phyloP scores from a whole-genome alignment of 2,888 invertebrate species.

The Sinhomidia bicolor region DNA sequence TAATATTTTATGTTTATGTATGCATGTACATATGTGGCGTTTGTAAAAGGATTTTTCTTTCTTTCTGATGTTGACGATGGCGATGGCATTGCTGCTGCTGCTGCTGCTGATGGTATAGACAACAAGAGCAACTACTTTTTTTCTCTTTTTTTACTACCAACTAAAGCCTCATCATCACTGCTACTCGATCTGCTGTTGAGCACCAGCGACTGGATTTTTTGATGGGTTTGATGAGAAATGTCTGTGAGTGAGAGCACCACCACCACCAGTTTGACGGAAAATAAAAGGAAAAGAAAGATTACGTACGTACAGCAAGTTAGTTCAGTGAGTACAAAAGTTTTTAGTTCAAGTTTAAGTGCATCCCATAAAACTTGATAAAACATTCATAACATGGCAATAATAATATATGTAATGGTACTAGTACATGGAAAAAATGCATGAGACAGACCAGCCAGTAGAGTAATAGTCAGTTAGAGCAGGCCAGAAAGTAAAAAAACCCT shows the following conservation, averaged over 20 bases:
- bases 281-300: constrained; percentile 47
- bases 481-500: neutral
- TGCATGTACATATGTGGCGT: neutral
- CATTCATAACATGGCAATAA: constrained; percentile 74
- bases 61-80: neutral
- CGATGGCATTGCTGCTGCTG: neutral
- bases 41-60: constrained; percentile 12
- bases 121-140: constrained; percentile 36
- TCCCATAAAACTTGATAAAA: constrained; percentile 75
- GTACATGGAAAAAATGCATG: constrained; percentile 63
- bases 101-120: constrained; percentile 2
- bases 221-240: constrained; percentile 63
- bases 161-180: neutral
- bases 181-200: constrained; percentile 51
- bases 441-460: constrained; percentile 21
- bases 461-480: neutral
- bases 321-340: constrained; percentile 69
- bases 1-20: constrained; percentile 32
- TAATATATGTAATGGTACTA: constrained; percentile 72
- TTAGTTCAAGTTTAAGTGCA: constrained; percentile 74
- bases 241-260: constrained; percentile 37
- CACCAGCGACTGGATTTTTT: constrained; percentile 57
- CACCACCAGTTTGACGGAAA: constrained; percentile 46
- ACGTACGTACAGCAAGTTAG: constrained; percentile 52
- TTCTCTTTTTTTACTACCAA: constrained; percentile 9